Base-by-base conservation (phyloP, 2,888 invertebrate species). In the Epirrita christyi region DNA sequence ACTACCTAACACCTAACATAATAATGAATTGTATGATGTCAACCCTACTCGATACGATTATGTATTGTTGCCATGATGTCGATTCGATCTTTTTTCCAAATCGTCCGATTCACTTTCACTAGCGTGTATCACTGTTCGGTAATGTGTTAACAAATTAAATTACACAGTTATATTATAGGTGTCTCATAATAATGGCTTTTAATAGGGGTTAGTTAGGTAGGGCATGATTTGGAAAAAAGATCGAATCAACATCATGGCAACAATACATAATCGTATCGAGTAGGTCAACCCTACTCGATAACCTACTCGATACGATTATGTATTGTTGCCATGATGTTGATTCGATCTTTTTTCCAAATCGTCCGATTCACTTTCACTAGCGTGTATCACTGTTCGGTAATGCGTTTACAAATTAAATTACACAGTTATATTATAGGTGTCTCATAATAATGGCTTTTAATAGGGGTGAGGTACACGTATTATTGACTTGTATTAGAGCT, bases 311-410 rank as follows among this genome's bases (percentile, higher is more conserved):
- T 6, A 7, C 59, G 66, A 64, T 68, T 64, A 72, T 64, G 34
- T 34, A 49, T 44, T 50, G 67, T 57, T 71, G 61, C 72, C 58
- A 69, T 54, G 62, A 42, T 46, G 43, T 61, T 45, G 43, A 52
- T 73, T 67, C 66, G 66, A 64, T 69, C 63, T 70, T 73, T 75
- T 75, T 76, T 71, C 68, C 58, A 59, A 71, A 63, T 70, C 50
- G 52, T 55, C 60, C 64, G 75, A 81, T 85, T 87, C 81, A 73
- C 88, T 89, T 89, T 89, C 87, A 84, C 88, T 82, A 69, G 61
- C 78, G 78, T 83, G 81, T 78, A 61, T 70, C 72, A 72, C 70
- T 74, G 70, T 71, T 72, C 64, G 53, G 68, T 71, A 71, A 71
- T 72, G 69, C 69, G 70, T 72, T 71, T 68, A 68, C 67, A 68